Base-by-base conservation (phyloP, 2,888 invertebrate genomes). In the Amorpha juglandis region DNA sequence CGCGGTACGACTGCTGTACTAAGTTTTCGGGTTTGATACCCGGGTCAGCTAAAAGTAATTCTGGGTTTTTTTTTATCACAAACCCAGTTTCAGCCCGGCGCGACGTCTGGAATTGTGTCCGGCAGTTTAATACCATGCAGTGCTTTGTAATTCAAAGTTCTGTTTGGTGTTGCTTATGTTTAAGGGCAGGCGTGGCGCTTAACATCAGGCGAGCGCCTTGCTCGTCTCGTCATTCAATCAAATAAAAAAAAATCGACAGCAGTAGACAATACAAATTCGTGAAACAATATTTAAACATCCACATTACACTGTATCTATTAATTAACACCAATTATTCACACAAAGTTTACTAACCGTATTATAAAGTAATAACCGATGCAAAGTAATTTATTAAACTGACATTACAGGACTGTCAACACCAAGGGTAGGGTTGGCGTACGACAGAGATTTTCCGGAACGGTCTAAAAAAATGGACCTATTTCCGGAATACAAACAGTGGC, bases 271-370 rank as follows among this genome's bases (percentile, higher is more conserved):
- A 27, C 27, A 27, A 27, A 19, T 38, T 38, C 19, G 16, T 42
- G 12, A 58, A 58, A 58, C 58, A 38, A 19, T 42, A 19, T 38
- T 42, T 7, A 38, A 21, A 11, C 58, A 19, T 50, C 14, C 11
- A 19, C 50, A 50, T 50, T 50, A 58, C 19, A 21, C 38, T 3
- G 38, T 55, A 38, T n/a, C n/a, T n/a, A n/a, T 7, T 19, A 42
- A 58, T 42, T 12, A 19, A 58, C 58, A 58, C 38, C 38, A 42
- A 58, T 58, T 58, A 58, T 58, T 58, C 58, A 58, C 42, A 58
- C 16, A 16, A 50, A 19, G 50, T 50, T 19, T 21, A 19, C 45
- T 45, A 11, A 14, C 45, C 1, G 45, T 14, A 45, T 50, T 16
- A 9, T 16, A 50, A 19, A 58, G 38, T 58, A 19, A 16, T 50